These are phyloP conservation scores for Drosophila saltans DNA, from an alignment of 1,140 invertebrate species.

Conservation along the genomic window DNA sequence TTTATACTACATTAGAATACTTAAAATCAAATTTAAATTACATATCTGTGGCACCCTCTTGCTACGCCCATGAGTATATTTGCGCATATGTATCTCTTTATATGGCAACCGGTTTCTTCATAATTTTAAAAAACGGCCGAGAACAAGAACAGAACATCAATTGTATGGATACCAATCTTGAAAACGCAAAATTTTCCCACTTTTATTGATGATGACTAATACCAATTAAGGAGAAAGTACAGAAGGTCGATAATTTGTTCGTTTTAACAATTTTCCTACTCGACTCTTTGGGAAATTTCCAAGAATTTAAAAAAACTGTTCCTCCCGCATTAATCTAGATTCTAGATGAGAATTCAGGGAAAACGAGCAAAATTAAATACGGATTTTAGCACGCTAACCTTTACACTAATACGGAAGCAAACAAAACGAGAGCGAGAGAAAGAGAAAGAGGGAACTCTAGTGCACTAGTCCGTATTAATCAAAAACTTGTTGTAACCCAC, in stretches of 20 bases:
- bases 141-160: not conserved
- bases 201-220: constrained; percentile 7
- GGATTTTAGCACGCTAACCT: constrained; percentile 41
- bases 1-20: too few species aligned
- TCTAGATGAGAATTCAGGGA: constrained; percentile 27
- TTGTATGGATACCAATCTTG: constrained; percentile 6
- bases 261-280: not conserved
- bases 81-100: not conserved
- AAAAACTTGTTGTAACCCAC: constrained; percentile 38
- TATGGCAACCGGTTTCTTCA: constrained; percentile 5
- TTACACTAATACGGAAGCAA: constrained; percentile 27
- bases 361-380: constrained; percentile 38
- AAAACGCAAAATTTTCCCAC: constrained; percentile 1
- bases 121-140: constrained; percentile 3
- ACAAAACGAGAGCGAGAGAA: not conserved
- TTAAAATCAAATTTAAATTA: too few species aligned
- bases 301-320: constrained; percentile 47
- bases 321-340: constrained; percentile 23
- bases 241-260: constrained; percentile 29
- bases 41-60: not conserved
- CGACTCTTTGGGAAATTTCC: constrained; percentile 45
- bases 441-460: constrained; percentile 17
- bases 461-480: not conserved
- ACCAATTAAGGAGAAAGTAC: not conserved
- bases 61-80: not conserved